phyloP scores from a whole-genome alignment of 2,113 vertebrate species.

The Scomber japonicus region DNA sequence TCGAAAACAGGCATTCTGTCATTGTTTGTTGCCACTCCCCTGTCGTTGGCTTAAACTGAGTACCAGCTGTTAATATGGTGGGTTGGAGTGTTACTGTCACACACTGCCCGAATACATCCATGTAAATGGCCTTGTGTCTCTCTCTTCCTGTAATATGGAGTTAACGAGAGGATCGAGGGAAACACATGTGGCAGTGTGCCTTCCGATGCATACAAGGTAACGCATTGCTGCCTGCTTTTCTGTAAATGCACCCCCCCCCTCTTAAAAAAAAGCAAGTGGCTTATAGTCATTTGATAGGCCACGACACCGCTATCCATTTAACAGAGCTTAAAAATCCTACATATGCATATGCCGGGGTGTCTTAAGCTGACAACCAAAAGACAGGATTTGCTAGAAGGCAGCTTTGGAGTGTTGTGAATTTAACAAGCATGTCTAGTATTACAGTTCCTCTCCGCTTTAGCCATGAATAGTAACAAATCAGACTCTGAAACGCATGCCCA shows the following conservation, averaged over 20 bases:
- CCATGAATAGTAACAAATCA: conserved; percentile 86
- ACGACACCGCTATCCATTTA: conserved; percentile 86
- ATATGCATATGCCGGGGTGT: conserved; percentile 85
- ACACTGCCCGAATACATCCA: conserved; percentile 54
- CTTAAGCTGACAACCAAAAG: conserved; percentile 85
- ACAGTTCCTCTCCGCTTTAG: conserved; percentile 84
- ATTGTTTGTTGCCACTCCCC: conserved; percentile 83
- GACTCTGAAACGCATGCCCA: conserved; percentile 85
- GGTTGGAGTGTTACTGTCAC: conserved; percentile 72
- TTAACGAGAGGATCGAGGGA: conserved; percentile 49
- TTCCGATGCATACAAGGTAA: conserved; percentile 55
- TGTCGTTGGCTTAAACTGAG: conserved; percentile 74
- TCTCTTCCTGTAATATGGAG: conserved; percentile 60
- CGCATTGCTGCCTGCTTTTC: conserved; percentile 60
- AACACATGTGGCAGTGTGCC: background rate
- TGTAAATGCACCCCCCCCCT: conserved; percentile 25
- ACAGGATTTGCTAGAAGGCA: conserved; percentile 84
- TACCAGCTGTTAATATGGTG: conserved; percentile 67
- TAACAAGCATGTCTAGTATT: conserved; percentile 87
- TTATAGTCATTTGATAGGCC: conserved; percentile 84
- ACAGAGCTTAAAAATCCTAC: conserved; percentile 86
- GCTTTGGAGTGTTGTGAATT: conserved; percentile 86
- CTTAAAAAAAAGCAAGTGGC: conserved; percentile 73
- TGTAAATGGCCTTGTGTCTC: conserved; percentile 52
- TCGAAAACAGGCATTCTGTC: conserved; percentile 80